These are phyloP conservation scores for Heteractis magnifica DNA, from an alignment of 92 coral and sea anemone genomes.

Conservation along the genomic window DNA sequence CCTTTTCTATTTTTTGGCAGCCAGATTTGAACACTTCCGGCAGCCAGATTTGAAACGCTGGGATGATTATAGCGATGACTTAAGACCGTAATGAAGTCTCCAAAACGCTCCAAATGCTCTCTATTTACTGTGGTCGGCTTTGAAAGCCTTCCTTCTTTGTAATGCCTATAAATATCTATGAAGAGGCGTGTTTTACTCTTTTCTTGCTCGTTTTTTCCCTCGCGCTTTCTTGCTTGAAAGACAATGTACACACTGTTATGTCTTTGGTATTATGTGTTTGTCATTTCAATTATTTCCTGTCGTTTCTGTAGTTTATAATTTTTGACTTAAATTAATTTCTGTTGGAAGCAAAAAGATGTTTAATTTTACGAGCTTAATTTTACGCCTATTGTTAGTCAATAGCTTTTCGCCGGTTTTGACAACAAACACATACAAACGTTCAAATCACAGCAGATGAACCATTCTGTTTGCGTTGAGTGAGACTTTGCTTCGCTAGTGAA, in stretches of 20 bases:
- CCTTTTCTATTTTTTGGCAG: not conserved
- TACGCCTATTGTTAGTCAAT: not conserved
- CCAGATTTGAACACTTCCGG: not conserved
- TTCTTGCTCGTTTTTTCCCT: not conserved
- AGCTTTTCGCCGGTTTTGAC: not conserved
- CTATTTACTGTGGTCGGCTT: not conserved
- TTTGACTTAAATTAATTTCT: not conserved
- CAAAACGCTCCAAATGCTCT: not conserved
- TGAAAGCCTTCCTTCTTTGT: not conserved
- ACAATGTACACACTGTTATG: not conserved
- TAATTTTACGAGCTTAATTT: no score
- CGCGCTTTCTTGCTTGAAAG: not conserved
- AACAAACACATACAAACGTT: no score
- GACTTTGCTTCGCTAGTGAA: no score
- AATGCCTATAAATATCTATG: not conserved
- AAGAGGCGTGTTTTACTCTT: not conserved
- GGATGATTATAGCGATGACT: not conserved
- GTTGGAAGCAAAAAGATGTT: not conserved
- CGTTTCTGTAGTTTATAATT: not conserved
- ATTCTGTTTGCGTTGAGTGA: no score
- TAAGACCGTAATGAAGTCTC: not conserved
- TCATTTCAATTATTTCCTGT: not conserved
- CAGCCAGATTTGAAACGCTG: not conserved
- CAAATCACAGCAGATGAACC: no score
- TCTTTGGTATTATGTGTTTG: not conserved